These are phyloP conservation scores for Terrapene triunguis DNA, from an alignment of 2,113 vertebrate genomes.

Conservation along the genomic window DNA sequence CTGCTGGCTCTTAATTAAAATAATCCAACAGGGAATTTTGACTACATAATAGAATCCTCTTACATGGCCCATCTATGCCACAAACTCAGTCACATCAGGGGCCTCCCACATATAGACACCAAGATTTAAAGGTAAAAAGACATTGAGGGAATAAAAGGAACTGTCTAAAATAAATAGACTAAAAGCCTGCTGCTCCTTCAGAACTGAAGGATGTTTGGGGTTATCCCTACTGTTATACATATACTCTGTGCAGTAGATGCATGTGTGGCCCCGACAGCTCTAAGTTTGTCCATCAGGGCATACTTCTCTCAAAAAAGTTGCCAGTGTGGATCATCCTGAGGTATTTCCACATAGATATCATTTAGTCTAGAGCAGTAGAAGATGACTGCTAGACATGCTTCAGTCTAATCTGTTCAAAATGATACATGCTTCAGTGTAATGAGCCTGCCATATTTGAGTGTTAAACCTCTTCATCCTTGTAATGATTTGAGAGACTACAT, in stretches of 20 bases:
- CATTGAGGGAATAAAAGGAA: background rate
- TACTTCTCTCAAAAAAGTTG: background rate
- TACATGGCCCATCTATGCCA: too few species aligned
- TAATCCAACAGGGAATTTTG: too few species aligned
- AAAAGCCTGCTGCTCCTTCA: conserved; percentile 8
- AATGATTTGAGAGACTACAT: too few species aligned
- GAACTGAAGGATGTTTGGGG: background rate
- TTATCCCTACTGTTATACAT: background rate
- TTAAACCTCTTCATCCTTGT: background rate
- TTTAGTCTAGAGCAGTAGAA: background rate
- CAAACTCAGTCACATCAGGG: too few species aligned
- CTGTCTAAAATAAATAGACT: conserved; percentile 17
- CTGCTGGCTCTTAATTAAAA: background rate
- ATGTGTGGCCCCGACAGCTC: background rate
- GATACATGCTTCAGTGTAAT: background rate
- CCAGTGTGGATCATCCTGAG: too few species aligned
- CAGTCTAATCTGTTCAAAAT: background rate
- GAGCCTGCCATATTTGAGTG: too few species aligned
- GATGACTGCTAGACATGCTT: background rate
- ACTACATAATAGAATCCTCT: too few species aligned
- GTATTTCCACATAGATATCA: background rate
- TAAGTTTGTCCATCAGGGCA: background rate
- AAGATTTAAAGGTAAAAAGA: too few species aligned
- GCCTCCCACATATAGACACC: too few species aligned
- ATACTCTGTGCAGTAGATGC: too few species aligned